Percentiles rank a stretch among this genome's conserved stretches.
Evolutionary conservation across 1,140 invertebrate genomes (phyloP).

Genomic region (Microplitis mediator): DNA sequence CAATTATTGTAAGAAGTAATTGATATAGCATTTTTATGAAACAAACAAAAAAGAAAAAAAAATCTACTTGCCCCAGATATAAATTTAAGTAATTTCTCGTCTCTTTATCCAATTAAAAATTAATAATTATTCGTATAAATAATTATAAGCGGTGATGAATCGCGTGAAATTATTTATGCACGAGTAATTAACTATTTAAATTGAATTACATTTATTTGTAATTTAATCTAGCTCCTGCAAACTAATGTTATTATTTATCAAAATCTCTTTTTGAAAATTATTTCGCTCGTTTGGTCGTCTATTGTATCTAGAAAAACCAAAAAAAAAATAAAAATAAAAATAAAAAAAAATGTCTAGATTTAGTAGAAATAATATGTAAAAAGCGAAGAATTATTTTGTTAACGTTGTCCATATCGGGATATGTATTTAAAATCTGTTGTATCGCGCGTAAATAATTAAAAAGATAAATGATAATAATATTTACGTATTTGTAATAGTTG

Average conservation of each 20-base stretch:
- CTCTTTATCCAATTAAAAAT: too few species aligned
- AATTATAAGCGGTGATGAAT: too few species aligned
- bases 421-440: conserved; percentile 30
- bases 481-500: neutral
- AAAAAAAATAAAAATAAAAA: conserved; percentile 1
- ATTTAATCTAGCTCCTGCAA: too few species aligned
- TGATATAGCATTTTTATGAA: conserved; percentile 47
- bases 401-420: conserved; percentile 40
- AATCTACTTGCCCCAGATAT: neutral
- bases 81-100: too few species aligned
- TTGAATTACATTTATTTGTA: too few species aligned
- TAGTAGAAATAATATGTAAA: conserved; percentile 36
- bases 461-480: neutral
- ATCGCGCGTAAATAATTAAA: conserved; percentile 1
- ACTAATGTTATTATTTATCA: neutral
- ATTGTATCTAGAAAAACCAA: conserved; percentile 6
- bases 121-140: too few species aligned
- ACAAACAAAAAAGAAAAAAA: conserved; percentile 33
- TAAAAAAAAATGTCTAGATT: conserved; percentile 30
- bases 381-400: conserved; percentile 42
- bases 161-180: too few species aligned
- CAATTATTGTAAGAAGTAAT: conserved; percentile 38
- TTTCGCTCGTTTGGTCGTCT: neutral
- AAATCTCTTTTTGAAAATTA: too few species aligned
- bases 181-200: too few species aligned